Evolutionary conservation across 1,140 invertebrate genomes (phyloP).

Genomic region (Drosophila santomea): DNA sequence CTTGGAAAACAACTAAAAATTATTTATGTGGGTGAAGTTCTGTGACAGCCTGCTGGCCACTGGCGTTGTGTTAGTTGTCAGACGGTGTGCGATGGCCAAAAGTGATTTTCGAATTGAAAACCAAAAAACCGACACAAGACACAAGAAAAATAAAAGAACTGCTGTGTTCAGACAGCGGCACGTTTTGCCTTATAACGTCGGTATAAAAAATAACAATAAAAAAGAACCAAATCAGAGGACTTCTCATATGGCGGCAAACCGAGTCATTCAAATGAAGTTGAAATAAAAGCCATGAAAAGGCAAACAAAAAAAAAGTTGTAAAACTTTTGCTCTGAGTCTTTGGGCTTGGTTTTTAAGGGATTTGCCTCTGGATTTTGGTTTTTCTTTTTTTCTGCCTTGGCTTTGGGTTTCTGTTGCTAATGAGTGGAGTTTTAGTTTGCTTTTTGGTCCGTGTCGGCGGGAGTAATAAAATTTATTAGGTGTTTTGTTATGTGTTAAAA

Average conservation of each 20-base stretch:
- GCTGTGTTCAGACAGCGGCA: constrained; percentile 39
- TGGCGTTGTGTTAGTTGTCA: constrained; percentile 49
- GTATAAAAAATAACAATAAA: constrained; percentile 36
- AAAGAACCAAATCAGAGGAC: constrained; percentile 16
- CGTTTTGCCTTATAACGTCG: constrained; percentile 46
- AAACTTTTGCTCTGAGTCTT: constrained; percentile 30
- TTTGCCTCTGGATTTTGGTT: constrained; percentile 39
- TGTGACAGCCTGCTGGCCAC: constrained; percentile 44
- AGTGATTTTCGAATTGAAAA: constrained; percentile 57
- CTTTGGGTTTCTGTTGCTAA: constrained; percentile 55
- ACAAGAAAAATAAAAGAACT: constrained; percentile 20
- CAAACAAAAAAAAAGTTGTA: constrained; percentile 26
- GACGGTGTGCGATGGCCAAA: constrained; percentile 43
- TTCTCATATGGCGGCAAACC: constrained; percentile 28
- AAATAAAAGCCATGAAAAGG: constrained; percentile 33
- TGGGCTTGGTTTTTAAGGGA: constrained; percentile 48
- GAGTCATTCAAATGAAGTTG: constrained; percentile 50
- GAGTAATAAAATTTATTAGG: constrained; percentile 77
- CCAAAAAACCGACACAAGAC: constrained; percentile 13
- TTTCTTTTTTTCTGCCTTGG: constrained; percentile 17
- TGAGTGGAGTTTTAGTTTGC: constrained; percentile 56
- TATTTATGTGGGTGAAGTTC: constrained; percentile 77
- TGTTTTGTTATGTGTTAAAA: constrained; percentile 78
- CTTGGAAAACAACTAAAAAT: constrained; percentile 10
- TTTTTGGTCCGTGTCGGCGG: constrained; percentile 32